phyloP scores from a whole-genome alignment of 2,113 vertebrate genomes.

The Tauraco erythrolophus region DNA sequence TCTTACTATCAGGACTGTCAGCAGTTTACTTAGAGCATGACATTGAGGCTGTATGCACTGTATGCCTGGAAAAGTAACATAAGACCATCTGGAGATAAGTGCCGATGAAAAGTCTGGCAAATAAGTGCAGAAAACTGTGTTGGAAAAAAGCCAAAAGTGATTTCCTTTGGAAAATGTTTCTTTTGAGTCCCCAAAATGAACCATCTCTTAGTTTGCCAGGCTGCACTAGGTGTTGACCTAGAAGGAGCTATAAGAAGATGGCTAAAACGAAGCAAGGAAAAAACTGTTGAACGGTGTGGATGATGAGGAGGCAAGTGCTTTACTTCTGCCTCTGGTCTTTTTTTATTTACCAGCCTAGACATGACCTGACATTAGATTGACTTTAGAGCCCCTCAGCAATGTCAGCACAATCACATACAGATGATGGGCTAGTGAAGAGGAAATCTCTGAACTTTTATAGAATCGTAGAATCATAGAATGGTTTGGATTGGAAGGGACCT shows the following conservation, averaged over 20 bases:
- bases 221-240: not conserved
- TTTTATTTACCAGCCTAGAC: not conserved
- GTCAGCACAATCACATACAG: not conserved
- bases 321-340: not conserved
- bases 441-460: not conserved
- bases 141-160: not conserved
- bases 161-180: not conserved
- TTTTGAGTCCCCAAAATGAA: not conserved
- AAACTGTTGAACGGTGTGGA: not conserved
- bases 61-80: not conserved
- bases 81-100: not conserved
- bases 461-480: too few species aligned
- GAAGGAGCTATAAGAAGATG: not conserved
- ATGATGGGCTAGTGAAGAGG: not conserved
- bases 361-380: not conserved
- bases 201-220: not conserved
- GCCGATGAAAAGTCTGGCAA: not conserved
- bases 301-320: not conserved
- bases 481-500: too few species aligned
- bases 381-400: not conserved
- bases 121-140: not conserved
- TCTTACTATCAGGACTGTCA: not conserved
- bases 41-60: not conserved
- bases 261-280: not conserved
- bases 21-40: not conserved